Evolutionary conservation across 2,113 vertebrate species (phyloP).

Genomic region (Neomonachus schauinslandi): DNA sequence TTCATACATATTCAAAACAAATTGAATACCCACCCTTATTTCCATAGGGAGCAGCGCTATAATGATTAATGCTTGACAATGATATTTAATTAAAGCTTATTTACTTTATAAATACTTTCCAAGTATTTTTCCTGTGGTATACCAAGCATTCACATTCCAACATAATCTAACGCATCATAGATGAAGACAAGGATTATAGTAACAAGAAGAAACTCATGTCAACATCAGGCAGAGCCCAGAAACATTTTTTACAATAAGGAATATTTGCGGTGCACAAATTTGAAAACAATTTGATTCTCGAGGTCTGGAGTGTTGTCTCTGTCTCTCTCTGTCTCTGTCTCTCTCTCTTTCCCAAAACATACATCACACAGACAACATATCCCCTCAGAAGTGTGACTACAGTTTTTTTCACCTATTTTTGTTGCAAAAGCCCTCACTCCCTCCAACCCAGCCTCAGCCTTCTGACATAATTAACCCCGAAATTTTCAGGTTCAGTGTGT

Average conservation of each 20-base stretch:
- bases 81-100: slow-evolving; percentile 90
- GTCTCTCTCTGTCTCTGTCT: neutral
- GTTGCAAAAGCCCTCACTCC: neutral
- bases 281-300: slow-evolving; percentile 83
- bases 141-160: slow-evolving; percentile 74
- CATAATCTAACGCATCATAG: slow-evolving; percentile 71
- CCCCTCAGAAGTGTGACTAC: neutral
- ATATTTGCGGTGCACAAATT: slow-evolving; percentile 73
- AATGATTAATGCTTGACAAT: slow-evolving; percentile 89
- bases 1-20: slow-evolving; percentile 87
- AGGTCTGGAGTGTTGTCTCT: neutral
- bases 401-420: neutral
- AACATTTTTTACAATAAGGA: slow-evolving; percentile 79
- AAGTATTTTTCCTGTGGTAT: slow-evolving; percentile 73
- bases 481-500: neutral
- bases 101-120: slow-evolving; percentile 87
- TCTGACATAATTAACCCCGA: slow-evolving; percentile 44
- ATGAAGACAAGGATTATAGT: slow-evolving; percentile 75
- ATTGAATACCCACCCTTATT: slow-evolving; percentile 87
- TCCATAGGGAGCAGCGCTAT: slow-evolving; percentile 84
- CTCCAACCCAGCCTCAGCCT: neutral
- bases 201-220: slow-evolving; percentile 61
- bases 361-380: neutral
- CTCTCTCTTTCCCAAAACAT: neutral
- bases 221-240: slow-evolving; percentile 66